A percentile compares a stretch with the other conserved stretches of the same genome.
These are phyloP conservation scores for Holothuria glaberrima DNA, from an alignment of 35 echinoderm and acorn worm species.

Conservation along the genomic window DNA sequence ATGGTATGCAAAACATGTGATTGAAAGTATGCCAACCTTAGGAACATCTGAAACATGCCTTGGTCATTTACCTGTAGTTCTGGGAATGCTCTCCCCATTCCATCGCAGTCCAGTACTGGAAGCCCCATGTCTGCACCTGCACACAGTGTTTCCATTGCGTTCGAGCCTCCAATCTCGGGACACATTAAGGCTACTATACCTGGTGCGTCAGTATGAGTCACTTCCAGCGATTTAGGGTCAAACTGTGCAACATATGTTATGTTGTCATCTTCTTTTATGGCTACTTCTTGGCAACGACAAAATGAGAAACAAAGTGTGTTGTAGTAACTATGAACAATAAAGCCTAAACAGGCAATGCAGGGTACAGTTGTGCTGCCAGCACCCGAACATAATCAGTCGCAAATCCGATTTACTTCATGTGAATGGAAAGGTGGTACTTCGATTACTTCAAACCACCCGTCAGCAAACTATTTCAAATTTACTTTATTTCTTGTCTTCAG, in stretches of 20 bases:
- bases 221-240: slow-evolving; percentile 4
- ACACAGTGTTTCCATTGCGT: slow-evolving; percentile 76
- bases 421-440: too few relatives aligned
- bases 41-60: not conserved
- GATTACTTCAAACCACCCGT: too few relatives aligned
- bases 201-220: not conserved
- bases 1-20: too few relatives aligned
- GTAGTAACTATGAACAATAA: too few relatives aligned
- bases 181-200: slow-evolving; percentile 74
- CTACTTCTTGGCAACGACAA: not conserved
- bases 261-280: slow-evolving; percentile 15
- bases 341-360: too few relatives aligned
- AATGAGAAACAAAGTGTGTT: too few relatives aligned
- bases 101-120: slow-evolving; percentile 87
- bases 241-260: slow-evolving; percentile 53
- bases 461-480: too few relatives aligned
- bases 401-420: too few relatives aligned
- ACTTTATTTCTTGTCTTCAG: too few relatives aligned
- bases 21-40: too few relatives aligned
- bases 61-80: slow-evolving; percentile 75
- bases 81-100: slow-evolving; percentile 93
- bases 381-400: too few relatives aligned
- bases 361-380: too few relatives aligned
- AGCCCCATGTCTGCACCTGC: slow-evolving; percentile 61
- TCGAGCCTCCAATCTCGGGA: slow-evolving; percentile 85